A percentile compares a stretch with the other conserved stretches of the same genome.
Conservation (phyloP, 1,140 invertebrate species). For the Drosophila kikkawai region DNA sequence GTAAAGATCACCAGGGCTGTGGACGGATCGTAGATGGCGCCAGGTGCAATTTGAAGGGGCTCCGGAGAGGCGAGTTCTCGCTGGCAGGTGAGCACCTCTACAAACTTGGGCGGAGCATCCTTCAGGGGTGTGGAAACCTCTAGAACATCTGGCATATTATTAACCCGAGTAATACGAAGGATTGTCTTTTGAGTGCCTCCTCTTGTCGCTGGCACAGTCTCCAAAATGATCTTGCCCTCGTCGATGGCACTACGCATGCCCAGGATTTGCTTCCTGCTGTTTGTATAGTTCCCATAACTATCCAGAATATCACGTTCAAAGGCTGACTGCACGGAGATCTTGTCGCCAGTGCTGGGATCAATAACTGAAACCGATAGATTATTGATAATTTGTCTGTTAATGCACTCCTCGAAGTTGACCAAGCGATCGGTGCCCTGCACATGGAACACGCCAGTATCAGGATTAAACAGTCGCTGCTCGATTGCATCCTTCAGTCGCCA, state of each 20-base stretch:
- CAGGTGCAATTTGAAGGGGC: conserved; percentile 89
- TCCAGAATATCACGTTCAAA: conserved; percentile 92
- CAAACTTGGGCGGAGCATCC: conserved; percentile 80
- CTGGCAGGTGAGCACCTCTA: conserved; percentile 84
- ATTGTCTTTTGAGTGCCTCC: conserved; percentile 84
- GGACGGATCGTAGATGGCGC: conserved; percentile 91
- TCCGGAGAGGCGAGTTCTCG: conserved; percentile 86
- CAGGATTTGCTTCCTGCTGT: conserved; percentile 86
- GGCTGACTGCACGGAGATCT: conserved; percentile 90
- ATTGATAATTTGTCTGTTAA: conserved; percentile 94
- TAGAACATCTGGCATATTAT: conserved; percentile 88
- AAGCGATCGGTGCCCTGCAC: conserved; percentile 94
- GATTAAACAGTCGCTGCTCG: conserved; percentile 91
- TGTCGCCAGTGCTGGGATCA: conserved; percentile 90
- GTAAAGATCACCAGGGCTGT: conserved; percentile 90
- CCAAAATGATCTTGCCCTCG: conserved; percentile 88
- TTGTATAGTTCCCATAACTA: conserved; percentile 90
- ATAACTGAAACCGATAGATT: conserved; percentile 91
- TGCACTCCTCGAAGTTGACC: conserved; percentile 94
- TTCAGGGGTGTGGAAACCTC: conserved; percentile 87
- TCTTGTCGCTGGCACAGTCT: conserved; percentile 79
- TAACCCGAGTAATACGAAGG: conserved; percentile 71
- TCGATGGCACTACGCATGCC: conserved; percentile 93
- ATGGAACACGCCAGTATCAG: conserved; percentile 92
- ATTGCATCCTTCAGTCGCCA: conserved; percentile 93